These are phyloP conservation scores for Aphidius ervi DNA, from an alignment of 1,140 invertebrate genomes.

Conservation along the genomic window DNA sequence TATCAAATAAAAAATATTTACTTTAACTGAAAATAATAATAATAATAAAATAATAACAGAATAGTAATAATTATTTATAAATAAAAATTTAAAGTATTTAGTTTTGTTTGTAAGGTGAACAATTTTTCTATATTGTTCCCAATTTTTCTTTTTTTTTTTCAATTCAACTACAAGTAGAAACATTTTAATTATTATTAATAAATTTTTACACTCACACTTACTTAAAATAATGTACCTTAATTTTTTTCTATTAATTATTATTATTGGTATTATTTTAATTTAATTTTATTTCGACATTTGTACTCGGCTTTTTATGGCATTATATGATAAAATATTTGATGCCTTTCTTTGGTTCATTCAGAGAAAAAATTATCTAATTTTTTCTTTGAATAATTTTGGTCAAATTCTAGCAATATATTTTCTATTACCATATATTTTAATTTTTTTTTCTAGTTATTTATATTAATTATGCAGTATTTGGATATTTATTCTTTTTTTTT, in stretches of 20 bases:
- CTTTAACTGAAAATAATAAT: too few relatives aligned
- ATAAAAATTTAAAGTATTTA: too few relatives aligned
- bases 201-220: conserved; percentile 1
- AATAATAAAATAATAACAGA: too few relatives aligned
- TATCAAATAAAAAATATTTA: too few relatives aligned
- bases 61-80: too few relatives aligned
- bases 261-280: too few relatives aligned
- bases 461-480: background rate
- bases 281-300: conserved; percentile 30
- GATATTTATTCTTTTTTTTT: background rate
- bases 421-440: background rate
- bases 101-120: too few relatives aligned
- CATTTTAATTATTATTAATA: background rate
- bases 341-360: conserved; percentile 25
- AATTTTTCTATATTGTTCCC: conserved; percentile 6
- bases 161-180: conserved; percentile 1
- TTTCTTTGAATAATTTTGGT: conserved; percentile 12
- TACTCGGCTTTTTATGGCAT: conserved; percentile 34
- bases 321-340: conserved; percentile 40
- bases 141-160: conserved; percentile 9
- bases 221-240: background rate
- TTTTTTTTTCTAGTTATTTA: conserved; percentile 1
- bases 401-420: background rate
- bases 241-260: too few relatives aligned
- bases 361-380: background rate